Conservation (phyloP, 2,888 invertebrate species). For the Lycophotia porphyrea region DNA sequence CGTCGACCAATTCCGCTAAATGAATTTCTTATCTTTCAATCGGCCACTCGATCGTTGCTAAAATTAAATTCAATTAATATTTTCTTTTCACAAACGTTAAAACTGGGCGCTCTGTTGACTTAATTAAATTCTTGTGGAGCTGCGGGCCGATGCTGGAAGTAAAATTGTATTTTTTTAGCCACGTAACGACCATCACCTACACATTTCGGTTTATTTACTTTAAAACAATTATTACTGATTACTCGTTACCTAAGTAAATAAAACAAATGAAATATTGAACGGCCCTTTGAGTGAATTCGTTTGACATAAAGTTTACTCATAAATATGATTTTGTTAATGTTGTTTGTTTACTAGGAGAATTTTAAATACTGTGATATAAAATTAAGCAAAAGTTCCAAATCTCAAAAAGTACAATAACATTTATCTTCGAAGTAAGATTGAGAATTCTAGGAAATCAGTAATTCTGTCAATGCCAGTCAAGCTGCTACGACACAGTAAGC, state of each 20-base stretch:
- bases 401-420: neutral
- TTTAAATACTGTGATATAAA: conserved; percentile 1
- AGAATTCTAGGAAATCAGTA: conserved; percentile 13
- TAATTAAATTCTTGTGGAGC: conserved; percentile 69
- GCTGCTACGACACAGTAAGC: neutral
- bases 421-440: neutral
- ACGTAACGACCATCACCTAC: conserved; percentile 33
- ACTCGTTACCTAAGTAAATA: conserved; percentile 47
- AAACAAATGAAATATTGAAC: conserved; percentile 36
- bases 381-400: neutral
- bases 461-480: neutral
- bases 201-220: conserved; percentile 46
- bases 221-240: conserved; percentile 41
- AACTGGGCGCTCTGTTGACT: conserved; percentile 63
- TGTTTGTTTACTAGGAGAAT: conserved; percentile 2
- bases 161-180: conserved; percentile 63
- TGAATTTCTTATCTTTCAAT: conserved; percentile 51
- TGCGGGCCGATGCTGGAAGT: conserved; percentile 56
- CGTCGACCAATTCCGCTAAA: conserved; percentile 31
- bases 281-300: conserved; percentile 35
- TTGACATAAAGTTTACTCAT: conserved; percentile 35
- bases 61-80: conserved; percentile 64
- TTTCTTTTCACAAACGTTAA: conserved; percentile 62
- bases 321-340: conserved; percentile 18
- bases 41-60: conserved; percentile 42